Base-by-base conservation (phyloP, 2,888 invertebrate genomes). In the Rhingia rostrata region DNA sequence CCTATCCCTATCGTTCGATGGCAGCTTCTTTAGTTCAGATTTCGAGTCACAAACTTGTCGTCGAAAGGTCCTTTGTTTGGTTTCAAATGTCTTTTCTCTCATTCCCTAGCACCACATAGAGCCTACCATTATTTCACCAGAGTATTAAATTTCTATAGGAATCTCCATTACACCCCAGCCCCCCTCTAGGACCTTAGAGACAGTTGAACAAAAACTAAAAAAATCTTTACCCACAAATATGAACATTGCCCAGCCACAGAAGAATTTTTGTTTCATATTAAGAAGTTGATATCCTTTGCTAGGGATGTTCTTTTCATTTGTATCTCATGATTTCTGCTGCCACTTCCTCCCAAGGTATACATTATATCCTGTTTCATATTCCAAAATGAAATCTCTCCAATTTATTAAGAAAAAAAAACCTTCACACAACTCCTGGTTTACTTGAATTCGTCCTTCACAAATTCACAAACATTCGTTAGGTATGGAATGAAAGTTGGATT, bases 31-130 rank as follows among this genome's bases (percentile, higher is more conserved):
- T 53, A 72, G 72, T 78, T 83, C 39, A 63, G 72, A 73, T 67
- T 83, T 63, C 51, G 58, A 83, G 74, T 83, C 78, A 45, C 78
- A 74, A 79, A 83, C 78, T 79, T 83, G 83, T 73, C 78, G 73
- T 79, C 61, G 63, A 79, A 78, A 60, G 63, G 73, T 79, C 83
- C 69, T 83, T 83, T 83, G 83, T 83, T 78, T 83, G 78, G 69
- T 60, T 83, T 39, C 73, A 58, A 78, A 83, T 73, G 73, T 83
- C 78, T 73, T 73, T 73, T 30, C 58, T 49, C 53, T n/a, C 30
- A 4, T 6, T 41, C 14, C 45, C 22, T 7, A 35, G 22, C 7
- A 3, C 35, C 7, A 0, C 6, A 9, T 51, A 32, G 30, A 47
- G 45, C 69, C 54, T 47, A 60, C 72, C 66, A 79, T 79, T 72